These are phyloP conservation scores for Masnerella sp. DNA, from an alignment of 2,888 invertebrate genomes.

Conservation along the genomic window DNA sequence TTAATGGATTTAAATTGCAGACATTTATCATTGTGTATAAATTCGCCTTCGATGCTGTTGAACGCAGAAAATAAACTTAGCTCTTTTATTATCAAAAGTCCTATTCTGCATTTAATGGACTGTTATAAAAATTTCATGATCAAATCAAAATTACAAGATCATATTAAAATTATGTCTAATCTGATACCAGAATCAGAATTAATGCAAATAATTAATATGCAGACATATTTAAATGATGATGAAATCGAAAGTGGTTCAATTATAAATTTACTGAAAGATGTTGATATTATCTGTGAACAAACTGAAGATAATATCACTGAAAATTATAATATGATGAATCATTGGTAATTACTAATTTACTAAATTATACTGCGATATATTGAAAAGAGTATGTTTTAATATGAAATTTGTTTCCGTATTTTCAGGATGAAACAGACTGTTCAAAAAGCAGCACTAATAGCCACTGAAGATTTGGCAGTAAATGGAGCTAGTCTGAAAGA, in stretches of 20 bases:
- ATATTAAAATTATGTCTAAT: slow-evolving; percentile 10
- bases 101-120: slow-evolving; percentile 70
- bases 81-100: slow-evolving; percentile 67
- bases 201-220: neutral
- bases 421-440: slow-evolving; percentile 70
- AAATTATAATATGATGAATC: slow-evolving; percentile 66
- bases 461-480: slow-evolving; percentile 65
- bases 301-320: slow-evolving; percentile 64
- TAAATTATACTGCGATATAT: neutral
- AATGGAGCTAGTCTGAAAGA: slow-evolving; percentile 69
- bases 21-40: slow-evolving; percentile 66
- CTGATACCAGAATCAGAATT: too few species aligned
- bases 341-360: slow-evolving; percentile 60
- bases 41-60: slow-evolving; percentile 61
- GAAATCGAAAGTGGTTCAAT: slow-evolving; percentile 47
- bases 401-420: slow-evolving; percentile 32
- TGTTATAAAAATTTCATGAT: slow-evolving; percentile 66
- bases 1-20: slow-evolving; percentile 59
- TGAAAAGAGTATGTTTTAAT: neutral
- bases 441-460: slow-evolving; percentile 64
- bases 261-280: slow-evolving; percentile 62
- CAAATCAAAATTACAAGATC: slow-evolving; percentile 42
- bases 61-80: slow-evolving; percentile 54
- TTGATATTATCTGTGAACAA: slow-evolving; percentile 50
- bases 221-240: neutral